These are phyloP conservation scores for Sesamia nonagrioides DNA, from an alignment of 1,140 invertebrate genomes.

Conservation along the genomic window DNA sequence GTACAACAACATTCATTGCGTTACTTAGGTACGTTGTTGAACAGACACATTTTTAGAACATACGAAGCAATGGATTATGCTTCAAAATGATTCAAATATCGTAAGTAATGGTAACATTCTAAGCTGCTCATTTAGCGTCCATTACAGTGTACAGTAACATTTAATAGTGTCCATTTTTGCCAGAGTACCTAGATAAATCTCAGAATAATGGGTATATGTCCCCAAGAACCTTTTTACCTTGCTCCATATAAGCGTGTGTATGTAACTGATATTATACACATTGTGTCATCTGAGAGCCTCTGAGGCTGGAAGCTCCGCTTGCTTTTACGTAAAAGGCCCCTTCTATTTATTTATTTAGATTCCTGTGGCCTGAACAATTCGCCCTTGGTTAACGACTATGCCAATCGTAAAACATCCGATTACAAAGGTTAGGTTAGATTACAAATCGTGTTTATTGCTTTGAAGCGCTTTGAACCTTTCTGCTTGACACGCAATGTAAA, in stretches of 20 bases:
- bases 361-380: background rate
- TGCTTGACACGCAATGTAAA: conserved; percentile 26
- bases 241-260: background rate
- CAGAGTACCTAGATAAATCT: too few relatives aligned
- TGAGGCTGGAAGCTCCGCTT: background rate
- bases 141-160: too few relatives aligned
- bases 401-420: conserved; percentile 25
- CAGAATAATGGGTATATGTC: too few relatives aligned
- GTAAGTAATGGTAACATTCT: too few relatives aligned
- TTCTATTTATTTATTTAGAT: background rate
- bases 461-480: background rate
- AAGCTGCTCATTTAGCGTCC: too few relatives aligned
- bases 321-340: background rate
- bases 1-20: too few relatives aligned
- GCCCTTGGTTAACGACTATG: conserved; percentile 3
- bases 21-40: too few relatives aligned
- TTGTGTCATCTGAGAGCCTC: background rate
- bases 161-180: too few relatives aligned
- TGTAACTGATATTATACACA: conserved; percentile 1
- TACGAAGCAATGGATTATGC: too few relatives aligned
- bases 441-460: conserved; percentile 27
- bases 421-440: conserved; percentile 20
- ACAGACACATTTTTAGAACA: too few relatives aligned
- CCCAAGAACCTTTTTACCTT: background rate
- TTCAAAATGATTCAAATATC: too few relatives aligned